Percentiles rank a stretch among this genome's conserved stretches.
Conservation (phyloP, 2,888 invertebrate genomes). For the Adela reaumurella region DNA sequence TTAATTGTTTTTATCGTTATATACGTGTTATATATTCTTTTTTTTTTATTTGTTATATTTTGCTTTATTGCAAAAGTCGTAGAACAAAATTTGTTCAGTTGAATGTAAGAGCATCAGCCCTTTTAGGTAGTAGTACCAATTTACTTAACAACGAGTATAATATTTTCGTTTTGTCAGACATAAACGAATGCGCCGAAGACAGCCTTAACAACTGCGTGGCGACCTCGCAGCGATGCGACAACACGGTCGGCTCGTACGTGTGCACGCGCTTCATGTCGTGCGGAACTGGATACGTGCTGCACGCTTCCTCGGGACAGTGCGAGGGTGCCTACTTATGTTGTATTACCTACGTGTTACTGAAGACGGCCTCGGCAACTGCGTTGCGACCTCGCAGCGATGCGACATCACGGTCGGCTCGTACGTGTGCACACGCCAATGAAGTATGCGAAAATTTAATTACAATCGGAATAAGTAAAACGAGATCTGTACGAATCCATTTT, state of each 20-base stretch:
- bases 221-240: conserved; percentile 80
- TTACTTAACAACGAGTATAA: too few species aligned
- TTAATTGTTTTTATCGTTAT: too few species aligned
- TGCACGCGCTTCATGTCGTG: conserved; percentile 85
- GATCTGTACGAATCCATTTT: too few species aligned
- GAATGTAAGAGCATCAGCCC: too few species aligned
- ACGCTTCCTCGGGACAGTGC: conserved; percentile 81
- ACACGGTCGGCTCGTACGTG: conserved; percentile 82
- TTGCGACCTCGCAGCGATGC: conserved; percentile 70
- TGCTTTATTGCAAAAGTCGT: too few species aligned
- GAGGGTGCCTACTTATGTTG: conserved; percentile 62
- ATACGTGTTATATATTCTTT: too few species aligned
- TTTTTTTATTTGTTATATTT: too few species aligned
- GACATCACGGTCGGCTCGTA: conserved; percentile 89
- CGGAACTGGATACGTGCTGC: conserved; percentile 95
- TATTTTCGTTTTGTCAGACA: conserved; percentile 42
- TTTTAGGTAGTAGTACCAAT: too few species aligned
- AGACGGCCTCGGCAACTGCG: conserved; percentile 64
- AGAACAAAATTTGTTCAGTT: too few species aligned
- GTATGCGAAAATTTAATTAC: too few species aligned
- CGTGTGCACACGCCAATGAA: conserved; percentile 78
- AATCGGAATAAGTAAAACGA: too few species aligned
- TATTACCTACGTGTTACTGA: too few species aligned
- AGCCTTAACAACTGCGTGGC: conserved; percentile 63
- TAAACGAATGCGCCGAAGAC: conserved; percentile 80